A percentile compares a stretch with the other conserved stretches of the same genome.
phyloP scores from a whole-genome alignment of 2,113 vertebrate species.

The Dermatemys mawii region DNA sequence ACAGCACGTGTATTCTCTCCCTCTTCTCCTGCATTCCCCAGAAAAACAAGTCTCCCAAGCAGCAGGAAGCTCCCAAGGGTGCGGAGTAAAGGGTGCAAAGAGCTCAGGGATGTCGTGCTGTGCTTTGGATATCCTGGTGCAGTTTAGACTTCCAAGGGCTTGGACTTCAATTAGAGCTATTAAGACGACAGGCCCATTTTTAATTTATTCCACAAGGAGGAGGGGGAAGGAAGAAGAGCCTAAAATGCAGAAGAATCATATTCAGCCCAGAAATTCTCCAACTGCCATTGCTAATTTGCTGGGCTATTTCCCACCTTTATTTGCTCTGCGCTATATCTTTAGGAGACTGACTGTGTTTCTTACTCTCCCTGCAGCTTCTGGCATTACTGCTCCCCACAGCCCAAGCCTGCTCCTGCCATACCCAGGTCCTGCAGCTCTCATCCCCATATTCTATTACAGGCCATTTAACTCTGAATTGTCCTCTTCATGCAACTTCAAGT shows the following conservation, averaged over 20 bases:
- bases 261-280: not conserved
- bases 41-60: too few species aligned
- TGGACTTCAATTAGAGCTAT: not conserved
- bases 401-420: not conserved
- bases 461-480: not conserved
- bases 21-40: not conserved
- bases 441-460: not conserved
- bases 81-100: not conserved
- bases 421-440: not conserved
- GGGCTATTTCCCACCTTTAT: too few species aligned
- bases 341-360: not conserved
- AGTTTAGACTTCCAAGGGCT: not conserved
- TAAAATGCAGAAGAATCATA: not conserved
- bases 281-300: not conserved
- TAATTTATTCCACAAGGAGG: not conserved
- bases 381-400: not conserved
- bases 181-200: not conserved
- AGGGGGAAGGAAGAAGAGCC: not conserved
- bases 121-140: not conserved
- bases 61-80: not conserved
- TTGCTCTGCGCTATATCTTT: not conserved
- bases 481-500: not conserved
- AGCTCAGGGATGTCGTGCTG: not conserved
- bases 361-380: not conserved
- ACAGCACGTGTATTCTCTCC: not conserved